A percentile compares a stretch with the other conserved stretches of the same genome.
These are phyloP conservation scores for Steatornis caripensis DNA, from an alignment of 2,113 vertebrate genomes.

Conservation along the genomic window DNA sequence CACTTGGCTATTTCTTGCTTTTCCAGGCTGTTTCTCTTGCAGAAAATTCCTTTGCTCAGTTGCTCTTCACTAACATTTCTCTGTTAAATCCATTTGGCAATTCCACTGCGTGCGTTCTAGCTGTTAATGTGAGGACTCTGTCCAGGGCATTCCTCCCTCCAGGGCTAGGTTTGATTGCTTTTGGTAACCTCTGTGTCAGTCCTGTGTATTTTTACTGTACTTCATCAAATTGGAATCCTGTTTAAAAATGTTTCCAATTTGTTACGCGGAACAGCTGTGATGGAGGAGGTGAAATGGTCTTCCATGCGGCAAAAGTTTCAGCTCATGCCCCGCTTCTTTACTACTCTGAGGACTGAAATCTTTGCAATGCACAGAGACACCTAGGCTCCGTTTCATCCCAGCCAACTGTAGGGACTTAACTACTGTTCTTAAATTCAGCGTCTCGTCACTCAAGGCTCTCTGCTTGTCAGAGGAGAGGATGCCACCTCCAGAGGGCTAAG, in stretches of 20 bases:
- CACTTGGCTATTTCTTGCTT: background rate
- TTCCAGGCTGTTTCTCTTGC: background rate
- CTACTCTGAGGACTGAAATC: background rate
- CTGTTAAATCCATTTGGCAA: background rate
- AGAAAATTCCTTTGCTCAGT: background rate
- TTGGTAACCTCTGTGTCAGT: background rate
- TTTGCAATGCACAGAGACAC: background rate
- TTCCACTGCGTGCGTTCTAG: background rate
- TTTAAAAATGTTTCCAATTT: background rate
- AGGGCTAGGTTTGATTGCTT: background rate
- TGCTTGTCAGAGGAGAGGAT: background rate
- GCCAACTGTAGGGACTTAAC: background rate
- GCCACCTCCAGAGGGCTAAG: background rate
- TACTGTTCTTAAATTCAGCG: background rate
- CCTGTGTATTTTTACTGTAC: background rate
- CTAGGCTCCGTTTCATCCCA: background rate
- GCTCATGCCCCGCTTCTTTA: background rate
- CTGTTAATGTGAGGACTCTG: background rate
- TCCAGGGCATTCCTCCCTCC: background rate
- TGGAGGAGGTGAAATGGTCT: background rate
- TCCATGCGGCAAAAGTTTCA: background rate
- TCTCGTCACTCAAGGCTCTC: background rate
- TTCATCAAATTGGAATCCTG: background rate
- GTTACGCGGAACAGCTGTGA: background rate
- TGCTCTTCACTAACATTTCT: background rate